Evolutionary conservation across 2,888 invertebrate species (phyloP), one percentile per base, ranked within the genome.

Genomic region (Ochlodes sylvanus): DNA sequence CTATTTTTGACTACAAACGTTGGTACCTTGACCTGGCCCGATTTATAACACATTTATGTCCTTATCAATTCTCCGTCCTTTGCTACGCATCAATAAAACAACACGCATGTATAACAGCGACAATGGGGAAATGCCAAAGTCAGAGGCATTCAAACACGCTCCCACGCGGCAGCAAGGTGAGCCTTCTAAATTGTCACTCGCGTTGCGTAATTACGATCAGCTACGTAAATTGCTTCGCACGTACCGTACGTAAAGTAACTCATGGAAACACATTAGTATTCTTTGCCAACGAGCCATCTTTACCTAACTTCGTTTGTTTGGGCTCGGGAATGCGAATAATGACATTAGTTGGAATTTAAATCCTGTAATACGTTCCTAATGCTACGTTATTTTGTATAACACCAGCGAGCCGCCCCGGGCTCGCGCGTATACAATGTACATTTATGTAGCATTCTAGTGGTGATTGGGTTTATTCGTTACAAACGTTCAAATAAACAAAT

Each of bases 81-180:
- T 12, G 27, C 27, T 38, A 38, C 38, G 38, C 12, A 38, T 38
- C 38, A 38, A 12, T 9, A 21, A 41, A 58, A 42, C 58, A 61
- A 44, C n/a, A n/a, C 14, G 9, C 10, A 6, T 21, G 50, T 52
- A 62, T 38, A 19, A 3, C n/a, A n/a, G 32, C 14, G 42, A 55
- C 55, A 55, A 55, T 42, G 21, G 54, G 83, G 87, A 87, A 88
- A 89, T 87, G 87, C 88, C 87, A 86, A 85, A 89, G 88, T 88
- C 79, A 75, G 76, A 73, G 77, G 83, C 81, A 86, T 88, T 88
- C 85, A 85, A 87, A 86, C 85, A 84, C 72, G 85, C 88, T 91
- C 91, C 88, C 91, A 91, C 90, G 88, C 72, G 6, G 7, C 71
- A 14, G 79, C 89, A 90, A 92, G 90, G 91, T 90, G 85, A 90